Evolutionary conservation across 2,113 vertebrate genomes (phyloP).

Genomic region (Raja brachyura): DNA sequence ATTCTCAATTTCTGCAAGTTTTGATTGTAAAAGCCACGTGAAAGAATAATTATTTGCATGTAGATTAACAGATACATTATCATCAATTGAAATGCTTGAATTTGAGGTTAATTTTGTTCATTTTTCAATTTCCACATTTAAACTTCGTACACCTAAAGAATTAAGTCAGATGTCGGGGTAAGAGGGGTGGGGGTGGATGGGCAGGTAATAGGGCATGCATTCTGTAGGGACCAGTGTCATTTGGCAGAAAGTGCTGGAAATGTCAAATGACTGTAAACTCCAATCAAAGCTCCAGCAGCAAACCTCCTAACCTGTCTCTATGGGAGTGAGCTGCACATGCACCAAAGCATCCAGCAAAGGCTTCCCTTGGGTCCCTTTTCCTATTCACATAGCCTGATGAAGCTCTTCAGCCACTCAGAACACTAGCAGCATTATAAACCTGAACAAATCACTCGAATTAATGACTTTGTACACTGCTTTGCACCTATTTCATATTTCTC

Average conservation of each 20-base stretch:
- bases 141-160: conserved; percentile 29
- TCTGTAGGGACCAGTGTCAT: conserved; percentile 31
- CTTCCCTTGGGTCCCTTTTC: conserved; percentile 27
- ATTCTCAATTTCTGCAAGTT: neutral
- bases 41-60: neutral
- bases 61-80: neutral
- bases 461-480: conserved; percentile 15
- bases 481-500: neutral
- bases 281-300: conserved; percentile 34
- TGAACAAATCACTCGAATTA: conserved; percentile 37
- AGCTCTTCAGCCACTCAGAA: conserved; percentile 31
- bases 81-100: conserved; percentile 16
- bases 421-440: conserved; percentile 8
- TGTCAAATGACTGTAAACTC: conserved; percentile 38
- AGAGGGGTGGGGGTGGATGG: too few species aligned
- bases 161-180: too few species aligned
- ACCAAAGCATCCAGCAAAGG: neutral
- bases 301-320: conserved; percentile 7
- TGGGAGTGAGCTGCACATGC: conserved; percentile 17
- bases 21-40: neutral
- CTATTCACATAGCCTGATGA: conserved; percentile 29
- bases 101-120: conserved; percentile 29
- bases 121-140: conserved; percentile 34
- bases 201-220: neutral
- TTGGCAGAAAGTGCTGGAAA: conserved; percentile 37